A percentile compares a stretch with the other conserved stretches of the same genome.
These are phyloP conservation scores for Melinopterus prodromus DNA, from an alignment of 2,888 invertebrate genomes.

Conservation along the genomic window DNA sequence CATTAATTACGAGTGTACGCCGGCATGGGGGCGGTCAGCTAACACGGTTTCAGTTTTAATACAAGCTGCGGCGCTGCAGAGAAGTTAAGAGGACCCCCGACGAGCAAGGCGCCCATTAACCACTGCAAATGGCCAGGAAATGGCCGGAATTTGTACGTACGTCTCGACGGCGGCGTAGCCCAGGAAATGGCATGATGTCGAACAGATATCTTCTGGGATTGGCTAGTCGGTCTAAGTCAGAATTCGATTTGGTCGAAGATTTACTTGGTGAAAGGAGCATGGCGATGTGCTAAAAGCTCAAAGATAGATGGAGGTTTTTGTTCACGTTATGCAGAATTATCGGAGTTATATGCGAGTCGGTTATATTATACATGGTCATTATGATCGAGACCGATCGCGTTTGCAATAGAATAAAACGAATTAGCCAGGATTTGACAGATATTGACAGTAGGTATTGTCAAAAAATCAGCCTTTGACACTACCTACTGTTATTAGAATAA, in stretches of 20 bases:
- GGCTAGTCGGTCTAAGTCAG: neutral
- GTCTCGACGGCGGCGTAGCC: slow-evolving; percentile 9
- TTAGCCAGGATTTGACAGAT: too few species aligned
- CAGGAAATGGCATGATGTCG: slow-evolving; percentile 19
- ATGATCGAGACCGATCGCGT: too few species aligned
- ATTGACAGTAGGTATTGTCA: too few species aligned
- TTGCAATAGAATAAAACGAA: too few species aligned
- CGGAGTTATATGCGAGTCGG: too few species aligned
- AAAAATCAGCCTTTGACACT: too few species aligned
- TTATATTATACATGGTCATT: too few species aligned
- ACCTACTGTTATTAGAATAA: too few species aligned
- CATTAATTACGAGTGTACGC: slow-evolving; percentile 12
- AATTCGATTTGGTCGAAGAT: neutral
- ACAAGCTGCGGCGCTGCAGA: slow-evolving; percentile 8
- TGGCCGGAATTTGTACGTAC: slow-evolving; percentile 36
- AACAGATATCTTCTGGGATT: slow-evolving; percentile 10
- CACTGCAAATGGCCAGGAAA: slow-evolving; percentile 47
- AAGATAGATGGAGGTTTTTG: too few species aligned
- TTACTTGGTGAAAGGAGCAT: neutral
- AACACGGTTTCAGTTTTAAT: slow-evolving; percentile 22
- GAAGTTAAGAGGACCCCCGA: slow-evolving; percentile 15
- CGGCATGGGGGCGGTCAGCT: slow-evolving; percentile 10
- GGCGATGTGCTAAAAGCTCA: too few species aligned
- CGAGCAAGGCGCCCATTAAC: slow-evolving; percentile 41
- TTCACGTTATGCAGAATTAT: too few species aligned